Conservation (phyloP, 1,140 invertebrate genomes). For the Hestina assimilis region DNA sequence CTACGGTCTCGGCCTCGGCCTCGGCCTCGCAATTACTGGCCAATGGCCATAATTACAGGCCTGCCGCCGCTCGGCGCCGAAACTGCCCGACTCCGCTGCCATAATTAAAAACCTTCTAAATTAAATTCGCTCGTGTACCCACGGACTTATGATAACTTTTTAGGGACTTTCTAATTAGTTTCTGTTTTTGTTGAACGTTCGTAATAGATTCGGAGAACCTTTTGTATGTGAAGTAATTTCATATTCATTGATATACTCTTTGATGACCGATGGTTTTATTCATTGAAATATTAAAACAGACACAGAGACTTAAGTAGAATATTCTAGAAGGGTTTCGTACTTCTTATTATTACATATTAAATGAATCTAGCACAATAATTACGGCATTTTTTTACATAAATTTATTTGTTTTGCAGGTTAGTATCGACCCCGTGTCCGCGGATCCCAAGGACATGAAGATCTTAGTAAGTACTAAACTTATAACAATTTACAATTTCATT, state of each 20-base stretch:
- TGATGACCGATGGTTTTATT: neutral
- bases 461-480: conserved; percentile 72
- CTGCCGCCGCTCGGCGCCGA: conserved; percentile 67
- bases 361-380: neutral
- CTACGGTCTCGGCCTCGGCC: conserved; percentile 21
- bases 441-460: conserved; percentile 77
- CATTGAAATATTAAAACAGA: too few species aligned
- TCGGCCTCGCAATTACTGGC: conserved; percentile 67
- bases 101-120: conserved; percentile 77
- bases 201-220: conserved; percentile 20
- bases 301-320: too few species aligned
- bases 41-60: conserved; percentile 74
- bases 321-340: too few species aligned
- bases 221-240: conserved; percentile 10
- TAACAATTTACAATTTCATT: conserved; percentile 13
- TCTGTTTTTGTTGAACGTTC: conserved; percentile 49
- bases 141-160: conserved; percentile 74
- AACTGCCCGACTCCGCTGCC: conserved; percentile 60
- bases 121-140: conserved; percentile 75
- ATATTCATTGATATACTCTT: conserved; percentile 10
- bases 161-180: conserved; percentile 75
- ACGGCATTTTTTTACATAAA: conserved; percentile 2
- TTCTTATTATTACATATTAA: too few species aligned
- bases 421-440: conserved; percentile 73
- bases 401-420: conserved; percentile 64